phyloP scores from a whole-genome alignment of 2,797 vertebrate genomes.

The Poecilia gillii region DNA sequence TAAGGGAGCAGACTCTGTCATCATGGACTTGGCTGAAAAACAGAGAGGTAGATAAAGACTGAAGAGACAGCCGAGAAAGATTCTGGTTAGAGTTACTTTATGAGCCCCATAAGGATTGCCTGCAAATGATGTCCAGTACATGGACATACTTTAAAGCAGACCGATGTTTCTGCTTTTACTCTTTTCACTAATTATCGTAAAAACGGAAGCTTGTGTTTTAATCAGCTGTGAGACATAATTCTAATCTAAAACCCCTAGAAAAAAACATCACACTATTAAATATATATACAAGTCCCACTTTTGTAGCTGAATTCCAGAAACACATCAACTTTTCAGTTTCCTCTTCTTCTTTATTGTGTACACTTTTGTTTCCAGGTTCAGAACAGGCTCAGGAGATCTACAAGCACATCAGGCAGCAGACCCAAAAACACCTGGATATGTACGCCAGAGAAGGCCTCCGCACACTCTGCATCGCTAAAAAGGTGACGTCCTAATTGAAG shows the following conservation, averaged over 20 bases:
- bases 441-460: constrained; percentile 92
- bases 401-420: constrained; percentile 79
- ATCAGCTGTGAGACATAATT: background rate
- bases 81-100: background rate
- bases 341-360: background rate
- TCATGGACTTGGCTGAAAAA: constrained; percentile 86
- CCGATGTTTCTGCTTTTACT: background rate
- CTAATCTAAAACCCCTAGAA: background rate
- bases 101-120: background rate
- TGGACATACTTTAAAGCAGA: background rate
- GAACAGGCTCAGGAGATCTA: constrained; percentile 45
- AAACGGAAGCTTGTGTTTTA: background rate
- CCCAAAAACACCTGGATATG: constrained; percentile 88
- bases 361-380: constrained; percentile 39
- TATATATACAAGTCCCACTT: background rate
- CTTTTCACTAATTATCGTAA: too few species aligned
- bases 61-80: background rate
- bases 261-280: background rate
- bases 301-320: background rate
- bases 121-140: background rate
- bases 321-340: background rate
- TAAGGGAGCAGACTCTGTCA: constrained; percentile 92
- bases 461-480: constrained; percentile 93
- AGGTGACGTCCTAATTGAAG: constrained; percentile 74
- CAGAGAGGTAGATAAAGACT: constrained; percentile 59